phyloP scores from a whole-genome alignment of 2,888 invertebrate species.

The Hymenopus coronatus region DNA sequence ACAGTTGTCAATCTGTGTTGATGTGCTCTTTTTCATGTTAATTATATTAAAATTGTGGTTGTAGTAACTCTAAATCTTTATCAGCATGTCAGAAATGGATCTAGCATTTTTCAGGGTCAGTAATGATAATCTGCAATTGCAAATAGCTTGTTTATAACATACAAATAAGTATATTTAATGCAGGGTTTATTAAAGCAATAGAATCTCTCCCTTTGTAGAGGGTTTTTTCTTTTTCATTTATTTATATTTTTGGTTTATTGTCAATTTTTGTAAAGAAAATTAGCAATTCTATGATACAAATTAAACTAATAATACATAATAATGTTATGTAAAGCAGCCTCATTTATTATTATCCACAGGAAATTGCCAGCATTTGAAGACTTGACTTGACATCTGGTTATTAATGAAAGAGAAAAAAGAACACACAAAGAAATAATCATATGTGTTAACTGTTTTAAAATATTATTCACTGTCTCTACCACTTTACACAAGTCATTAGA shows the following conservation, averaged over 20 bases:
- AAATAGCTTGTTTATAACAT: not conserved
- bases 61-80: not conserved
- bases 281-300: not conserved
- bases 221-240: not conserved
- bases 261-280: too few relatives aligned
- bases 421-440: not conserved
- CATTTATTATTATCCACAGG: not conserved
- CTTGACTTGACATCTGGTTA: not conserved
- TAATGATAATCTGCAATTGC: not conserved
- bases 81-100: not conserved
- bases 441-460: too few relatives aligned
- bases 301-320: not conserved
- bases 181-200: not conserved
- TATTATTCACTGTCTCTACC: too few relatives aligned
- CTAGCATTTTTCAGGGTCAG: not conserved
- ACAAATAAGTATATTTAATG: not conserved
- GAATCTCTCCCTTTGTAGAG: not conserved
- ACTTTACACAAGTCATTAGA: too few relatives aligned
- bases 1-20: not conserved
- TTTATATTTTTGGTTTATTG: too few relatives aligned
- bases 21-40: not conserved
- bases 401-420: not conserved
- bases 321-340: not conserved
- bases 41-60: not conserved
- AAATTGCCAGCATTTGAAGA: not conserved